Conservation (phyloP, 64 coral and sea anemone genomes). For the Pocillopora verrucosa region DNA sequence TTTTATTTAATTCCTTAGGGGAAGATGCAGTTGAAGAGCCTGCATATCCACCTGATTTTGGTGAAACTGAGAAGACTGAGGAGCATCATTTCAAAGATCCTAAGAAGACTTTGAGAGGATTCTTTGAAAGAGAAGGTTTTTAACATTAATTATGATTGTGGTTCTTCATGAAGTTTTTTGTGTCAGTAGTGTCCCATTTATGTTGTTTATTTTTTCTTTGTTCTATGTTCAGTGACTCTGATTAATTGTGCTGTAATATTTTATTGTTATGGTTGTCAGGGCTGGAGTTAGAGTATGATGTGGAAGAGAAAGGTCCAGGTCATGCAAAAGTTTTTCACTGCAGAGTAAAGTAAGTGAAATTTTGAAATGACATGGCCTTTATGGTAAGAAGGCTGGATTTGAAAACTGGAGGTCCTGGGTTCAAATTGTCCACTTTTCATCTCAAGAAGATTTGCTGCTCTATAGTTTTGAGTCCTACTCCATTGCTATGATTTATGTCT, state of each 20-base stretch:
- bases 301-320: slow-evolving; percentile 93
- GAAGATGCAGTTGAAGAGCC: slow-evolving; percentile 80
- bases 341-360: slow-evolving; percentile 79
- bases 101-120: slow-evolving; percentile 94
- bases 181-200: too few species aligned
- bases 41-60: slow-evolving; percentile 34
- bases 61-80: slow-evolving; percentile 60
- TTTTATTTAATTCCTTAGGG: slow-evolving; percentile 24
- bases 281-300: slow-evolving; percentile 93
- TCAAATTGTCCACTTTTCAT: too few species aligned
- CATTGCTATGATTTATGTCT: too few species aligned
- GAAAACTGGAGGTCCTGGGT: too few species aligned
- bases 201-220: neutral
- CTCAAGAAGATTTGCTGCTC: too few species aligned
- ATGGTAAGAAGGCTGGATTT: neutral
- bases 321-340: slow-evolving; percentile 97
- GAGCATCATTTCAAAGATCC: slow-evolving; percentile 95
- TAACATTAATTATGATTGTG: neutral
- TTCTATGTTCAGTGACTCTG: neutral
- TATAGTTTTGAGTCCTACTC: too few species aligned
- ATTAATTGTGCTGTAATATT: neutral
- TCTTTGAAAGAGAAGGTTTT: slow-evolving; percentile 97
- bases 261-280: slow-evolving; percentile 32
- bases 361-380: neutral
- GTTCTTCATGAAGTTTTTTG: neutral